A percentile compares a stretch with the other conserved stretches of the same genome.
Evolutionary conservation across 2,113 vertebrate genomes (phyloP).

Genomic region (rat (Rattus norvegicus)): DNA sequence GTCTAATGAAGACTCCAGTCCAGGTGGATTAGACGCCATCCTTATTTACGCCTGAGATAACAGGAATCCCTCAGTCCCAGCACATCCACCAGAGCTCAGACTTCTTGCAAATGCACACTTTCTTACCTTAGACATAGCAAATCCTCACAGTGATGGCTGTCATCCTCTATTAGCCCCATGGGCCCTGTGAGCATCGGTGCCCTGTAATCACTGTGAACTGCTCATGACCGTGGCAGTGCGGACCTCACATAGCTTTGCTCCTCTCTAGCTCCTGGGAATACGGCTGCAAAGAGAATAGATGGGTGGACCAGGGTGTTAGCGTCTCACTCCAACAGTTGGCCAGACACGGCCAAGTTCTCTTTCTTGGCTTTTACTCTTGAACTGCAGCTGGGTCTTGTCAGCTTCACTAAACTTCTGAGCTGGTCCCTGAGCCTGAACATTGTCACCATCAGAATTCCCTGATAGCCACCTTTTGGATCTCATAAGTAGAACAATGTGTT

Average conservation of each 20-base stretch:
- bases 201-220: background rate
- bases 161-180: background rate
- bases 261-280: background rate
- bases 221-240: background rate
- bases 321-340: background rate
- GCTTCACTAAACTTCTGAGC: background rate
- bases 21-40: background rate
- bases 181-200: background rate
- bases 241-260: background rate
- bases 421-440: background rate
- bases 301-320: background rate
- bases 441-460: background rate
- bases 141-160: background rate
- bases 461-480: background rate
- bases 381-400: background rate
- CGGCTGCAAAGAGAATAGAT: background rate
- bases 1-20: background rate
- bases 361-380: background rate
- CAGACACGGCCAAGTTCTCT: background rate
- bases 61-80: background rate
- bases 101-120: background rate
- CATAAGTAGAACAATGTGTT: background rate
- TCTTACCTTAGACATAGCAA: fast-evolving
- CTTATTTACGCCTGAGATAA: background rate
- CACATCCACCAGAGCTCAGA: background rate